A percentile compares a stretch with the other conserved stretches of the same genome.
Evolutionary conservation across 2,797 vertebrate species (phyloP).

Genomic region (Microchirus variegatus): DNA sequence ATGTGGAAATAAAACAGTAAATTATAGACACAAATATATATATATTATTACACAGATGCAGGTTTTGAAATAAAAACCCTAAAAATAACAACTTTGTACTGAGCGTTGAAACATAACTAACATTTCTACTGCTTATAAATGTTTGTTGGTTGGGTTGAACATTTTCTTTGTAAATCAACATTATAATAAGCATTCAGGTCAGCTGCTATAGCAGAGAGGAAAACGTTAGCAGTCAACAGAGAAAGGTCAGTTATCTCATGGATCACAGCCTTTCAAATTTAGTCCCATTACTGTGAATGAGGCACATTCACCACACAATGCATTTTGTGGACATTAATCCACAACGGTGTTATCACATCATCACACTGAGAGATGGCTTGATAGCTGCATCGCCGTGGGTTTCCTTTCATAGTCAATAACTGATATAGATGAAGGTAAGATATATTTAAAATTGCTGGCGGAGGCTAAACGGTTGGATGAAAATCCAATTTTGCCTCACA

Average conservation of each 20-base stretch:
- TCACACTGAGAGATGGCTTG: constrained; percentile 47
- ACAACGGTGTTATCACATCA: constrained; percentile 48
- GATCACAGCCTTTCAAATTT: constrained; percentile 69
- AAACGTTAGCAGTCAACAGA: constrained; percentile 48
- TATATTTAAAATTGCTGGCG: constrained; percentile 64
- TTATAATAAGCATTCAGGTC: constrained; percentile 50
- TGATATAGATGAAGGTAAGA: constrained; percentile 59
- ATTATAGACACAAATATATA: too few relatives aligned
- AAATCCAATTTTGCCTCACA: constrained; percentile 76
- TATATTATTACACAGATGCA: not conserved
- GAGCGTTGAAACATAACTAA: not conserved
- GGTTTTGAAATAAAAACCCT: not conserved
- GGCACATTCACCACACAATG: constrained; percentile 52
- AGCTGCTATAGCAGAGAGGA: constrained; percentile 37
- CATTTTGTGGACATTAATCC: constrained; percentile 42
- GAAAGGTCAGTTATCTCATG: constrained; percentile 77
- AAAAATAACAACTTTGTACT: not conserved
- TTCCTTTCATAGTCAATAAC: constrained; percentile 44
- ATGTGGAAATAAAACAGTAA: too few relatives aligned
- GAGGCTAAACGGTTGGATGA: constrained; percentile 64
- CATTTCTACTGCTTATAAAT: not conserved
- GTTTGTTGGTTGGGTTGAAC: constrained; percentile 18
- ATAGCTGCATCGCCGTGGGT: constrained; percentile 57
- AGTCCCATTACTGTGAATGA: constrained; percentile 72
- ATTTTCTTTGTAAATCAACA: constrained; percentile 41